phyloP scores from a whole-genome alignment of 1,140 invertebrate species.

The Hyles euphorbiae region DNA sequence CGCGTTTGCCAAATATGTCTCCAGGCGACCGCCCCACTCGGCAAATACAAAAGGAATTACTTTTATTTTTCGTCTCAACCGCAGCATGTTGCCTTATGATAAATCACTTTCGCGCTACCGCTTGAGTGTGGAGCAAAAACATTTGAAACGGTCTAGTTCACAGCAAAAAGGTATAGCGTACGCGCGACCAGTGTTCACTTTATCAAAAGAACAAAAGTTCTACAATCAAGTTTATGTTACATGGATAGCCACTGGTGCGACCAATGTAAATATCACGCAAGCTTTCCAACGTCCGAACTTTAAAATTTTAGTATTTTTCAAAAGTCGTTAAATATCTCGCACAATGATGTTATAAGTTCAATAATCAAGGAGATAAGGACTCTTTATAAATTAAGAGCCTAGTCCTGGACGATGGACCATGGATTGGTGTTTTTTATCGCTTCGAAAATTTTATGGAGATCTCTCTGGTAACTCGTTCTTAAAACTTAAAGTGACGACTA shows the following conservation, averaged over 20 bases:
- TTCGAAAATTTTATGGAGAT: too few relatives aligned
- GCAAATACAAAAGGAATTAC: slow-evolving; percentile 69
- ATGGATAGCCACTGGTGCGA: background rate
- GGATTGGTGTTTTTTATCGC: too few relatives aligned
- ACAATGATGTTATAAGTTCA: too few relatives aligned
- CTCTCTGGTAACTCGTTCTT: too few relatives aligned
- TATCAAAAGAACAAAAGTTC: slow-evolving; percentile 28
- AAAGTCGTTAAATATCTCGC: too few relatives aligned
- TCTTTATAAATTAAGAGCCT: too few relatives aligned
- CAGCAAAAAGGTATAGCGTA: slow-evolving; percentile 44
- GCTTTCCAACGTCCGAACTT: too few relatives aligned
- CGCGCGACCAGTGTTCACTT: slow-evolving; percentile 39
- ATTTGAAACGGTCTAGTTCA: slow-evolving; percentile 44
- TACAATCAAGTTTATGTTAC: slow-evolving; percentile 15
- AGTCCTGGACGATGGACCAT: too few relatives aligned
- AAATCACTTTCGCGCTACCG: slow-evolving; percentile 62
- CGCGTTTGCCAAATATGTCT: slow-evolving; percentile 59
- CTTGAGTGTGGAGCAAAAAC: slow-evolving; percentile 49
- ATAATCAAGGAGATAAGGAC: too few relatives aligned
- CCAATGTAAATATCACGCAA: too few relatives aligned
- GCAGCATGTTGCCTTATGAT: slow-evolving; percentile 67
- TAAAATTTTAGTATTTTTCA: too few relatives aligned
- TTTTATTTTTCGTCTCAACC: slow-evolving; percentile 68
- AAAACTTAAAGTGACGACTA: too few relatives aligned
- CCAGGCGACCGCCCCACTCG: slow-evolving; percentile 37